Percentiles rank a stretch among this genome's conserved stretches.
Evolutionary conservation across 2,797 vertebrate species (phyloP).

Genomic region (Kryptolebias ocellatus): DNA sequence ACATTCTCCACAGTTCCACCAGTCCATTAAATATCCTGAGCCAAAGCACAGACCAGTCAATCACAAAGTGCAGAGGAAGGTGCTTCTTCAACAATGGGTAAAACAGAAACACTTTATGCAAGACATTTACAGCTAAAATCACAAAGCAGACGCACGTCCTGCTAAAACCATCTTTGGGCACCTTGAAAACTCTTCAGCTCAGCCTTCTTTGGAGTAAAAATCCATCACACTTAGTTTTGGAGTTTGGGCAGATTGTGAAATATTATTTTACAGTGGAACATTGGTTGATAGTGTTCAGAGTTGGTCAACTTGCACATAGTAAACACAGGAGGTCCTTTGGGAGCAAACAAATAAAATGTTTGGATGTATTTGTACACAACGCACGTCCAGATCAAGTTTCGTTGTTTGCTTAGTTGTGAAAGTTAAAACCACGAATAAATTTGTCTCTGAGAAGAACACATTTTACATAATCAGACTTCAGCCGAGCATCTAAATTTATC

Average conservation of each 20-base stretch:
- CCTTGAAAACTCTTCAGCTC: conserved; percentile 53
- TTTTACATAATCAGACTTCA: too few species aligned
- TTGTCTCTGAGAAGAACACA: too few species aligned
- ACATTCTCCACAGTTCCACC: conserved; percentile 33
- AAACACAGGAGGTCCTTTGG: background rate
- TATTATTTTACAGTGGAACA: conserved; percentile 52
- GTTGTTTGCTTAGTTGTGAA: too few species aligned
- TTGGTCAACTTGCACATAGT: conserved; percentile 17
- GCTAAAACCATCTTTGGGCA: conserved; percentile 58
- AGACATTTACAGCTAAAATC: conserved; percentile 52
- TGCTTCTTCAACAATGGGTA: conserved; percentile 46
- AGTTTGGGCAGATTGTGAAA: conserved; percentile 34
- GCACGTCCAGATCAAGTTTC: background rate
- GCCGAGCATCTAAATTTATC: too few species aligned
- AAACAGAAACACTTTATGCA: conserved; percentile 48
- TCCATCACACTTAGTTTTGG: conserved; percentile 47
- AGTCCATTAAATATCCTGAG: conserved; percentile 45
- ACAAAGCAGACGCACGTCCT: conserved; percentile 48
- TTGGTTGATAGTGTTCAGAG: conserved; percentile 30
- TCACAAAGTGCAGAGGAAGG: conserved; percentile 22
- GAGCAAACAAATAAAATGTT: conserved; percentile 40
- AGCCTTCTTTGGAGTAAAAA: conserved; percentile 34
- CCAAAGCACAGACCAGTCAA: conserved; percentile 55
- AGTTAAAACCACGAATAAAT: too few species aligned
- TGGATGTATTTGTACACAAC: conserved; percentile 44